Base-by-base conservation (phyloP, 1,140 invertebrate species). In the Camponotus pennsylvanicus region DNA sequence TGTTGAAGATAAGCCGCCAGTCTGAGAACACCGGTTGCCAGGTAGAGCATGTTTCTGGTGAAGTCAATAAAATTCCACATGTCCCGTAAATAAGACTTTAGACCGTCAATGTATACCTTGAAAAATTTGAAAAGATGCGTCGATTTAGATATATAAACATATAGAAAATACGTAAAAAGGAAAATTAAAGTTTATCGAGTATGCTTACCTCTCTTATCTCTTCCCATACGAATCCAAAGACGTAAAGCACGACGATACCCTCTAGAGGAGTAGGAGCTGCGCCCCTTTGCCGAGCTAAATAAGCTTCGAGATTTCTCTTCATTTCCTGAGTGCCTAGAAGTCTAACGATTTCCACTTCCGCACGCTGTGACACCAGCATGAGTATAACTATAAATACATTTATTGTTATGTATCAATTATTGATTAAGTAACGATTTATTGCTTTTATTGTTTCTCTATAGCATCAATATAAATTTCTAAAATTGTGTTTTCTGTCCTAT, bases 41-140 rank as follows among this genome's bases (percentile, higher is more conserved):
- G 96, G 93, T 99, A 99, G 0, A 99, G 95, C 2, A 96, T 96
- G 93, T 99, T 99, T 64, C 98, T 96, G 1, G 97, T 97, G 91
- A 99, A 99, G 95, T 99, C 99, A 85, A 99, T 98, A 92, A 98
- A 98, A 93, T 99, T 99, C 98, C 99, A 99, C 96, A 99, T 97
- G 93, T 99, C 98, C 3, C 97, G 95, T 13, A 99, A 96, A 93
- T 99, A 99, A 0, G 97, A 96, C 27, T 96, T 96, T 42, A 99
- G 96, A 32, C 98, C 98, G 91, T 98, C 97, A 0, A 97, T 96
- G 95, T 97, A 98, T 42, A 99, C 97, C 93, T 94, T 37, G 8
- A 80, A 55, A 89, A 55, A 89, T 80, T 88, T 37, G 11, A 11
- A 18, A 59, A 67, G 21, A 40, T 45, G 18, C 32, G 32, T 61